Evolutionary conservation across 2,888 invertebrate genomes (phyloP), one percentile per base, ranked within the genome.

Genomic region (Bursaphelenchus okinawaensis): DNA sequence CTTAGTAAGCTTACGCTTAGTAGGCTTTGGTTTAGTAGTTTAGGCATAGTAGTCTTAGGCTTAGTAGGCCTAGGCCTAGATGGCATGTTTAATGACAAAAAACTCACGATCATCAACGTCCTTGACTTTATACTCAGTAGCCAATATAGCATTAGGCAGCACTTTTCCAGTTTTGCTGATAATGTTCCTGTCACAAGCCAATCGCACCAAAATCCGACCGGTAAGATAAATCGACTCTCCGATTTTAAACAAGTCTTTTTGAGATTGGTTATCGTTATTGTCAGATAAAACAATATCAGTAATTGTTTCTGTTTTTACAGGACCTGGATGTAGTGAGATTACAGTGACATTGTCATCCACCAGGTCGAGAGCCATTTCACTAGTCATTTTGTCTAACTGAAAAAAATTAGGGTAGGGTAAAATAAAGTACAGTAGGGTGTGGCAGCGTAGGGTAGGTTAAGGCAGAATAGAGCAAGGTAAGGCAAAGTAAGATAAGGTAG

Each of bases 321-420:
- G 77, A 16, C 84, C 85, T 0, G 85, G 85, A 84, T 84, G 85
- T 1, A 85, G 70, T 58, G 84, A 84, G n/a, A 85, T 68, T 20
- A 74, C 80, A 8, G 70, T 59, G 55, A 70, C 66, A 57, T 82
- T 77, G 52, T 82, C 71, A 31, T 81, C 78, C 52, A 71, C 68
- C 31, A 85, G 73, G 66, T 85, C 85, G 19, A 76, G 50, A 0
- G 81, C 84, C 72, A 84, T 84, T 69, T 85, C 85, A 0, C 81
- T 83, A 0, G 85, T 83, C 84, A 85, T 83, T 28, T 58, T 27
- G 71, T 78, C 77, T 4, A 31, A 20, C 60, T 59, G 50, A 2
- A 59, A 50, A n/a, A 8, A n/a, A 54, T 19, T 19, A 22, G 8
- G 22, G 20, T 9, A 8, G 54, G 20, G 8, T 54, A 8, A n/a